Percentiles rank a stretch among this genome's conserved stretches.
These are phyloP conservation scores for Hemiprocne comata DNA, from an alignment of 2,113 vertebrate genomes.

Conservation along the genomic window DNA sequence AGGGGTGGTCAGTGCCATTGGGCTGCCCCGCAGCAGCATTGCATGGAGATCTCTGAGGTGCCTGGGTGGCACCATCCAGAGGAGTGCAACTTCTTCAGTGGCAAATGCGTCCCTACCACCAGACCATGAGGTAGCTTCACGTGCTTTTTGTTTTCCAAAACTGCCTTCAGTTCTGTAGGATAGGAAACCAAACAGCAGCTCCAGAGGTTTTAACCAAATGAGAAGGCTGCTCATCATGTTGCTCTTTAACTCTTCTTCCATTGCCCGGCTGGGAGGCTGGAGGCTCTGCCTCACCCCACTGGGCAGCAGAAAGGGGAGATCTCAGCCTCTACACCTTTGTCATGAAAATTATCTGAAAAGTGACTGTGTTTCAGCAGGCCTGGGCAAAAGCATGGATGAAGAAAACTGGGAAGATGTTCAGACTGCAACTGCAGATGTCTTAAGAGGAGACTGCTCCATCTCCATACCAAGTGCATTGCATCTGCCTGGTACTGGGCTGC, in stretches of 20 bases:
- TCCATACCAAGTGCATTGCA: not conserved
- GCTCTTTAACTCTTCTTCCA: not conserved
- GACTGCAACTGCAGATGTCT: not conserved
- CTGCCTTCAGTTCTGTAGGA: not conserved
- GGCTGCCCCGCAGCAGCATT: not conserved
- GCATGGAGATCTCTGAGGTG: fast-evolving
- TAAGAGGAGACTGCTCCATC: not conserved
- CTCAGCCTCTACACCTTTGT: not conserved
- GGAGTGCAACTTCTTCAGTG: not conserved
- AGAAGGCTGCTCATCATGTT: not conserved
- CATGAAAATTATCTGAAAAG: not conserved
- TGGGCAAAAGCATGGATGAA: not conserved
- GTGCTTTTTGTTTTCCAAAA: not conserved
- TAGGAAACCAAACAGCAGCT: not conserved
- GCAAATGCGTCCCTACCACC: not conserved
- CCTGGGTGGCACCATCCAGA: not conserved
- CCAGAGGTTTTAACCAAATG: not conserved
- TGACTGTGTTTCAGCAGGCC: not conserved
- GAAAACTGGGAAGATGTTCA: not conserved
- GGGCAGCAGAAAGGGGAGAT: not conserved
- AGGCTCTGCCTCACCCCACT: not conserved
- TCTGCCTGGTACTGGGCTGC: fast-evolving
- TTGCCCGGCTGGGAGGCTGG: not conserved
- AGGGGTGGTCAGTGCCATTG: not conserved
- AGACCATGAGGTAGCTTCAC: fast-evolving